Evolutionary conservation across 2,113 vertebrate genomes (phyloP).

Genomic region (Trogon surrucura): DNA sequence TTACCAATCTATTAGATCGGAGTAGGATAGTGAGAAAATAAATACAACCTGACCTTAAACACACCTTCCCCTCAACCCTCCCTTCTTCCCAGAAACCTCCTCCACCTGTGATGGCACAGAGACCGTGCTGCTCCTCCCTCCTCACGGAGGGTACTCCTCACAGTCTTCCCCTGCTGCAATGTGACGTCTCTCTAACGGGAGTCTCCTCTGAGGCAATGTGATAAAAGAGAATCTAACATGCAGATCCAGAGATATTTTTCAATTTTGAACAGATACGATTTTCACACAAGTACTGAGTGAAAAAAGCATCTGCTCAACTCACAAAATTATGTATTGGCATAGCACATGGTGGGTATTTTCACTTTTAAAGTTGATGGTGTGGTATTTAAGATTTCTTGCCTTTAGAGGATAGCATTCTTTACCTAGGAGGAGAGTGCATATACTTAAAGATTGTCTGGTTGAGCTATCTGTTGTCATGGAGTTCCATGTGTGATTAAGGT

Average conservation of each 20-base stretch:
- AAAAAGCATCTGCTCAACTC: background rate
- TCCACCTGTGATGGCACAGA: too few relatives aligned
- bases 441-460: background rate
- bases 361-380: background rate
- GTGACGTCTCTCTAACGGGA: too few relatives aligned
- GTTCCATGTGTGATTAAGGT: background rate
- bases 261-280: background rate
- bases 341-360: background rate
- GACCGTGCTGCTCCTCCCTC: too few relatives aligned
- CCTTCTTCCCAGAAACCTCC: too few relatives aligned
- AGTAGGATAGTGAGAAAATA: too few relatives aligned
- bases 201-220: background rate
- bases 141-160: too few relatives aligned
- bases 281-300: background rate
- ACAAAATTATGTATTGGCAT: background rate
- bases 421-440: background rate
- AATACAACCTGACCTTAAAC: too few relatives aligned
- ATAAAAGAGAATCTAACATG: background rate
- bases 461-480: background rate
- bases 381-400: background rate
- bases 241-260: background rate
- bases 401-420: background rate
- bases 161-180: too few relatives aligned
- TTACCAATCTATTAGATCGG: too few relatives aligned
- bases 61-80: too few relatives aligned